phyloP scores from a whole-genome alignment of 2,113 vertebrate genomes.

The Hyla sarda region DNA sequence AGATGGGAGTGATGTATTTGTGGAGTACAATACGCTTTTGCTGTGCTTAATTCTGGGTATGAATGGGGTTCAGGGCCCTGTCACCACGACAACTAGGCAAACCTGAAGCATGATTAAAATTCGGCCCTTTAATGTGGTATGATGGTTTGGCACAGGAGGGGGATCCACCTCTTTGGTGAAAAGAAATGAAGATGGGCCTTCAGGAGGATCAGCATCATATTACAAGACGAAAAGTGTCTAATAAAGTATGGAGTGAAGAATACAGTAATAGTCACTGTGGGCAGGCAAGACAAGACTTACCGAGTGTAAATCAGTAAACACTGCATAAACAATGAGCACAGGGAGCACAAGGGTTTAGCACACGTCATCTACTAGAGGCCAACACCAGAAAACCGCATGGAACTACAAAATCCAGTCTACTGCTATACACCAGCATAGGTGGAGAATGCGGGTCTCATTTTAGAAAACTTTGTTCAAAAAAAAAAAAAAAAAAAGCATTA shows the following conservation, averaged over 20 bases:
- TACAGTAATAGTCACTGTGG: not conserved
- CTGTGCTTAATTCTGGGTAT: constrained; percentile 19
- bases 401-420: no score
- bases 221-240: not conserved
- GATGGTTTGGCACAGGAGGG: not conserved
- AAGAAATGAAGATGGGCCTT: constrained; percentile 1
- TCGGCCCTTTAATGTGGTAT: constrained; percentile 24
- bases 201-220: not conserved
- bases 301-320: not conserved
- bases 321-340: not conserved
- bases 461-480: no score
- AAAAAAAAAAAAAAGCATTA: no score
- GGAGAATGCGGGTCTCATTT: no score
- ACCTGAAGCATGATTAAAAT: constrained; percentile 24
- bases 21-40: constrained; percentile 34
- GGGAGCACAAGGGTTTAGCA: no score
- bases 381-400: no score
- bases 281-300: not conserved
- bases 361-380: no score
- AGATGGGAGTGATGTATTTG: constrained; percentile 40
- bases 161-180: constrained; percentile 1
- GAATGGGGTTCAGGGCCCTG: constrained; percentile 39
- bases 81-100: constrained; percentile 49
- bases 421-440: no score
- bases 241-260: not conserved